Base-by-base conservation (phyloP, 2,797 vertebrate genomes). In the Pyrocephalus nanus region DNA sequence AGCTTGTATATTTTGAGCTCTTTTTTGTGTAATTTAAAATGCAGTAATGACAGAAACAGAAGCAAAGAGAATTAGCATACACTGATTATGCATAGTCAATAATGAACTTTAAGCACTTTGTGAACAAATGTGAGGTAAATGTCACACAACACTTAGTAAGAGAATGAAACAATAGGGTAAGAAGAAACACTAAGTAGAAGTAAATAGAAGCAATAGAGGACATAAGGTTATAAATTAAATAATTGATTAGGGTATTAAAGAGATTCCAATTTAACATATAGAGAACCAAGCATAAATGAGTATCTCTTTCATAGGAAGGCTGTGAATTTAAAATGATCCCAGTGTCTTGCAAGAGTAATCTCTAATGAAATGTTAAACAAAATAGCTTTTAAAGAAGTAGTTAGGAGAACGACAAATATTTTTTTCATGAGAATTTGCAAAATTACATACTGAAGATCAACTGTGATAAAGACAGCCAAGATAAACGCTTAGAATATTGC, bases 71-170 rank as follows among this genome's bases (percentile, higher is more conserved):
- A 94, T 80, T 93, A 88, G 9, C 65, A 80, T 55, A 54, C 30
- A 42, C 36, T 78, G 67, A 85, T 80, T 86, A 94, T 82, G 25
- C 50, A 77, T 72, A 72, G 73, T 82, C 76, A 85, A 76, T 94
- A 91, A 90, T 85, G 83, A 95, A 86, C 87, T 87, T 75, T 82
- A 92, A 84, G 42, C 57, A 73, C 76, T 94, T 84, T 20, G 51
- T 57, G 67, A 90, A 82, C 50, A 95, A 95, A 96, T 53, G 67
- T 1, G 29, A 91, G 47, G 19, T 47, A 96, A 93, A 95, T 92
- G 82, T 88, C 88, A 83, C 48, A 54, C 6, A 80, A 19, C 42
- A 43, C 38, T 86, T 78, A 34, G 48, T 72, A 78, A 47, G 9
- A 60, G 19, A 71, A 78, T 61, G 73, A 87, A 90, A 92, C 43